Evolutionary conservation across 2,888 invertebrate genomes (phyloP), one percentile per base, ranked within the genome.

Genomic region (Unio delphinus): DNA sequence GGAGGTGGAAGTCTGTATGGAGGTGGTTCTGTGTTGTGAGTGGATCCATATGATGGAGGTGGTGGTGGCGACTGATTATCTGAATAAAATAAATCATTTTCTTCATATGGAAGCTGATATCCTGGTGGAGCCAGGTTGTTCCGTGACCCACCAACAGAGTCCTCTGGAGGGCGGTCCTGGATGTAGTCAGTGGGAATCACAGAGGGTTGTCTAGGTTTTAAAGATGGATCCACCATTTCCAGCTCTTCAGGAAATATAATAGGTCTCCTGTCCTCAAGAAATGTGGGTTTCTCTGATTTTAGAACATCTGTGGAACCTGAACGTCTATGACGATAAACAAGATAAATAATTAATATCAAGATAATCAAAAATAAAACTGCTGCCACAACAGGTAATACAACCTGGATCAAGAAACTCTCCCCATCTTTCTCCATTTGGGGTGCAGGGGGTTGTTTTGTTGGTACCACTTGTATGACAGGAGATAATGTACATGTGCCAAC

Each of bases 231-330:
- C 17, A 80, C 76, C 70, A 79, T 74, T 61, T 83, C 83, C 26
- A 83, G 57, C 63, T 87, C 87, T 20, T 82, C 82, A 23, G 83
- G 86, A 56, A 87, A 80, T 56, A 86, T 80, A 15, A 86, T 81
- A 3, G 85, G 85, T 17, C 83, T 78, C 26, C 86, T 73, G 58
- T 86, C 84, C 58, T 83, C 81, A 26, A 79, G 73, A 64, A 82
- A 84, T 8, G 78, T 73, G 6, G 83, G 82, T 61, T 84, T 84
- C 57, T 85, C 83, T 6, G 79, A 74, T 20, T 78, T 78, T 20
- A 78, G 67, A 4, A 79, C 60, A n/a, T 74, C 68, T 60, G 74
- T 74, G 30, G 57, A 56, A 23, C 65, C 69, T 55, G 76, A 70
- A 55, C 69, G 72, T 34, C 67, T 65, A 59, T 75, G 78, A 61